Conservation (phyloP, 2,797 vertebrate genomes). For the Heterohyrax brucei region DNA sequence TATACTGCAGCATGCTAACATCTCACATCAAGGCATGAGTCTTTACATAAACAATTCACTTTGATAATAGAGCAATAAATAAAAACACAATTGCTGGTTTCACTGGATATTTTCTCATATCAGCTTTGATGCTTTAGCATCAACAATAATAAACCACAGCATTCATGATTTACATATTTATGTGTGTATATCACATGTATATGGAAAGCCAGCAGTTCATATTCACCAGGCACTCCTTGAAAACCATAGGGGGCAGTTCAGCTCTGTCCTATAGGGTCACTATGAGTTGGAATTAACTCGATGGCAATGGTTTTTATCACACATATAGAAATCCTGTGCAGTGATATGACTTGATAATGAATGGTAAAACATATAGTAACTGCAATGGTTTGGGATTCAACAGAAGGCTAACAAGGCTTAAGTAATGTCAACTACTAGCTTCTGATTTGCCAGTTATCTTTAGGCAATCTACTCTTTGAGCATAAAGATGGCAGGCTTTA, state of each 20-base stretch:
- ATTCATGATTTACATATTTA: not conserved
- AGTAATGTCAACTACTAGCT: not conserved
- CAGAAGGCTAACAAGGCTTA: conserved; percentile 11
- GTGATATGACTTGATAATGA: not conserved
- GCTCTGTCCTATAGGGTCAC: no score
- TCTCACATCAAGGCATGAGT: not conserved
- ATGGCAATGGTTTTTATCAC: no score
- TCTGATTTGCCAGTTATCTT: not conserved
- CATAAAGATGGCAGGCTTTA: conserved; percentile 14
- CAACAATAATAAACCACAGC: not conserved
- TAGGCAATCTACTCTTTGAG: not conserved
- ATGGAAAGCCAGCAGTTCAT: no score
- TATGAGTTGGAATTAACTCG: no score
- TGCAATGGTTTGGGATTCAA: not conserved
- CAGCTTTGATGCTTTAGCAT: conserved; percentile 15
- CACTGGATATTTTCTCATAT: not conserved
- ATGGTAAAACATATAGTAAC: not conserved
- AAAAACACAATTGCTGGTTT: conserved; percentile 7
- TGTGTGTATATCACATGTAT: no score
- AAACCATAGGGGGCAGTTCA: no score
- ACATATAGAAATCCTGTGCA: not conserved
- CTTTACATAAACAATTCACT: conserved; percentile 11
- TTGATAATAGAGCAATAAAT: not conserved
- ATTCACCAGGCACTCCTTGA: no score
- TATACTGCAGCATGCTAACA: conserved; percentile 4